Conservation (phyloP, 1,140 invertebrate genomes). For the Euwallacea fornicatus region DNA sequence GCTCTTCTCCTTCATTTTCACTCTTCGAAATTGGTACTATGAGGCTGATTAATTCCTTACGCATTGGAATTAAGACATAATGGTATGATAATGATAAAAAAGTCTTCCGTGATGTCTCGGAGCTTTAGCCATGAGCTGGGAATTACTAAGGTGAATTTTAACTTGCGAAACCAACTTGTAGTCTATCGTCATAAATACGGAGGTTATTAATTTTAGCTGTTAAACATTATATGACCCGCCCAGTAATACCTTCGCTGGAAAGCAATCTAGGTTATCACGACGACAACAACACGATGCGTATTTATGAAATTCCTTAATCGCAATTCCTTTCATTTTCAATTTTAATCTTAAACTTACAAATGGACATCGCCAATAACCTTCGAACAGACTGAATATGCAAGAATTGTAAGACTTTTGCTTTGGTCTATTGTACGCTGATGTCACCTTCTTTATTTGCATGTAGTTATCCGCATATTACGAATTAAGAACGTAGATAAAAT, state of each 20-base stretch:
- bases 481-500: constrained; percentile 9
- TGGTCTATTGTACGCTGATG: constrained; percentile 15
- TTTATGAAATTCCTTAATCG: constrained; percentile 32
- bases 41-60: too few relatives aligned
- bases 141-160: constrained; percentile 19
- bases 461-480: constrained; percentile 2
- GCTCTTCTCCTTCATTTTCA: too few relatives aligned
- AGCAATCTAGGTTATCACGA: constrained; percentile 37
- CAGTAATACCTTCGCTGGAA: constrained; percentile 25
- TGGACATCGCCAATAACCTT: constrained; percentile 22
- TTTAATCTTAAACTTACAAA: constrained; percentile 20
- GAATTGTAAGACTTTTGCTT: constrained; percentile 4
- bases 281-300: constrained; percentile 32
- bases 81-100: background rate
- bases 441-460: constrained; percentile 15
- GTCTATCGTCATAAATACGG: constrained; percentile 24
- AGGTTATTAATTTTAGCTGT: constrained; percentile 34
- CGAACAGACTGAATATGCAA: constrained; percentile 12
- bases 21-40: too few relatives aligned
- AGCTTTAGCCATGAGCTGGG: constrained; percentile 1
- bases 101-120: background rate
- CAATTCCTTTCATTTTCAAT: constrained; percentile 33
- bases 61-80: too few relatives aligned
- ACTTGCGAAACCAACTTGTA: constrained; percentile 28
- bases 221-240: constrained; percentile 30